phyloP scores from a whole-genome alignment of 2,113 vertebrate species.

The Salvelinus fontinalis region DNA sequence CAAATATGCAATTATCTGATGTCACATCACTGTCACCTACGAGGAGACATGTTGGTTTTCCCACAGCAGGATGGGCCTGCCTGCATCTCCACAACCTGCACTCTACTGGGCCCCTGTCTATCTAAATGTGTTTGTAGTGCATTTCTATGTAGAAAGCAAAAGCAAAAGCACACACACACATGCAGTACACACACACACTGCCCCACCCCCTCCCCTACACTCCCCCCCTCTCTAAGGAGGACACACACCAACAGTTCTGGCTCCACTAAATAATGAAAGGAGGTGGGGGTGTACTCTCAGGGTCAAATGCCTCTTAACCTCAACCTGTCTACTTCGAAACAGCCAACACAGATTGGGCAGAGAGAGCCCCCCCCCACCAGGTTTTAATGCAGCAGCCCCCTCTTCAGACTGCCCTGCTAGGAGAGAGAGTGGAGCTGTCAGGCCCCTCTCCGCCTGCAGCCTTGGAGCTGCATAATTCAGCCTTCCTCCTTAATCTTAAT shows the following conservation, averaged over 20 bases:
- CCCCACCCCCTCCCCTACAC: not conserved
- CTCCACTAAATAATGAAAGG: conserved; percentile 52
- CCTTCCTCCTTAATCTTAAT: not conserved
- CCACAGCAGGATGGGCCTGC: not conserved
- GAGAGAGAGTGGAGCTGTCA: not conserved
- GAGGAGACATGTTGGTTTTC: conserved; percentile 18
- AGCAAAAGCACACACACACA: not conserved
- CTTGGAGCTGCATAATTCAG: conserved; percentile 2
- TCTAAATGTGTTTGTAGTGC: not conserved
- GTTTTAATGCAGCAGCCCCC: not conserved
- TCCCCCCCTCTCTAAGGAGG: conserved; percentile 20
- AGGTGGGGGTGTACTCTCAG: conserved; percentile 6
- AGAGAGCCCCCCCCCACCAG: not conserved
- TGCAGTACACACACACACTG: not conserved
- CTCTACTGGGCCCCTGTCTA: not conserved
- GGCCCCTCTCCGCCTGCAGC: not conserved
- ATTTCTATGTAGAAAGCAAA: not conserved
- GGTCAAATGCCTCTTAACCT: conserved; percentile 50
- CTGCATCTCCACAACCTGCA: not conserved
- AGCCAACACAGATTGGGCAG: not conserved
- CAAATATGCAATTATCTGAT: conserved; percentile 18
- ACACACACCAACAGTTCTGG: conserved; percentile 29
- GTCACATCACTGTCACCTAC: conserved; percentile 3
- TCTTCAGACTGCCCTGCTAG: conserved; percentile 9
- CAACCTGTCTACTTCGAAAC: conserved; percentile 36